Percentiles rank a stretch among this genome's conserved stretches.
Evolutionary conservation across 1,140 invertebrate species (phyloP).

Genomic region (Steinernema feltiae): DNA sequence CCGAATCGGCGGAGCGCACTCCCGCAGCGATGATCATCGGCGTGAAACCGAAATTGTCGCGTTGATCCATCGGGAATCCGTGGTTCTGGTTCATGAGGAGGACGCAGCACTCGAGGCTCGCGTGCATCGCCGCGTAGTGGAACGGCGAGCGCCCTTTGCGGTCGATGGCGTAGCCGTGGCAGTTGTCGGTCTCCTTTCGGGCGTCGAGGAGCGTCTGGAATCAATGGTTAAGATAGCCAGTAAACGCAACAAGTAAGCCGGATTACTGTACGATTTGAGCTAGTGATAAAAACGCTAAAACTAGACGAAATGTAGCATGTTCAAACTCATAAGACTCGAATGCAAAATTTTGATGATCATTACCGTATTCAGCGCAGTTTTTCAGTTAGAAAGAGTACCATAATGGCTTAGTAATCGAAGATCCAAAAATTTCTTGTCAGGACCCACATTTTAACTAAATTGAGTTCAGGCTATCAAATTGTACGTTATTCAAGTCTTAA

Average conservation of each 20-base stretch:
- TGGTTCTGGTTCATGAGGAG: background rate
- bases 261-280: no score
- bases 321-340: no score
- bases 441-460: no score
- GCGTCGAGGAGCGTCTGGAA: background rate
- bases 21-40: slow-evolving; percentile 2
- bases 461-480: no score
- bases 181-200: background rate
- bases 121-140: background rate
- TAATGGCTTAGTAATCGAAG: no score
- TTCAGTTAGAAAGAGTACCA: no score
- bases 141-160: background rate
- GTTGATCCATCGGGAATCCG: background rate
- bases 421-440: no score
- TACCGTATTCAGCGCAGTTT: no score
- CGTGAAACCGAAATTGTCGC: background rate
- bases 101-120: background rate
- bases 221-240: background rate
- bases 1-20: background rate
- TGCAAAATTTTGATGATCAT: no score
- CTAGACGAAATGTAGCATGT: no score
- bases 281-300: background rate
- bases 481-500: no score
- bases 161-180: background rate
- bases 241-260: no score